These are phyloP conservation scores for Pristionchus mayeri DNA, from an alignment of 2,888 invertebrate genomes.

Conservation along the genomic window DNA sequence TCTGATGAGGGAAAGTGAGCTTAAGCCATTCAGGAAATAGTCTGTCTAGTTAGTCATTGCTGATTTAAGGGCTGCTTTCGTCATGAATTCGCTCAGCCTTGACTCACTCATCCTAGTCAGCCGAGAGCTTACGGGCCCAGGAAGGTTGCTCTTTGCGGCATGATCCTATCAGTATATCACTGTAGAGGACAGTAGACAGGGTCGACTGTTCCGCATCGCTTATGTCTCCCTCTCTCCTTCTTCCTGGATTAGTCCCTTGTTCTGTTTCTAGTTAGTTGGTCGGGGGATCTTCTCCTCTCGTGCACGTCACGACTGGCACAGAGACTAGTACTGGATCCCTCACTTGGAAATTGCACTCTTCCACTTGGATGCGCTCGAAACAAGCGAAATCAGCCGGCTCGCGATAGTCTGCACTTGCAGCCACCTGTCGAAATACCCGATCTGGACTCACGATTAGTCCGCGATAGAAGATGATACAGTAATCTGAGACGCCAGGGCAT, in stretches of 20 bases:
- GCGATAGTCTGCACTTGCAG: not conserved
- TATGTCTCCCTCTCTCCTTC: not conserved
- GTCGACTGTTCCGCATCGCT: not conserved
- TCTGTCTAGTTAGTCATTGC: not conserved
- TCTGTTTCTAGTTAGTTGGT: not conserved
- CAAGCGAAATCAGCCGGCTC: slow-evolving; percentile 5
- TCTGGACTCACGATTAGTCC: no score
- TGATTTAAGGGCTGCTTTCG: not conserved
- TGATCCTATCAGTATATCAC: slow-evolving; percentile 33
- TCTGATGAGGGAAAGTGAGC: not conserved
- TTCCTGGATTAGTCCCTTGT: not conserved
- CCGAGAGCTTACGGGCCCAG: not conserved
- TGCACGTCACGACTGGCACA: not conserved
- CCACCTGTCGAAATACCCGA: not conserved
- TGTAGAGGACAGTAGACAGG: no score
- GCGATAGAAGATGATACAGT: no score
- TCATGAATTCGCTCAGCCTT: not conserved
- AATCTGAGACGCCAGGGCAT: not conserved
- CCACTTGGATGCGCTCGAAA: not conserved
- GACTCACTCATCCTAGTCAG: not conserved
- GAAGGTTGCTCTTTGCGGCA: slow-evolving; percentile 4
- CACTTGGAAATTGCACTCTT: slow-evolving; percentile 30
- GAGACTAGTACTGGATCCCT: slow-evolving; percentile 2
- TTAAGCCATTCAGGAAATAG: not conserved
- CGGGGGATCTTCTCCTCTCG: not conserved